Base-by-base conservation (phyloP, 2,797 vertebrate genomes). In the Darevskia mixta region DNA sequence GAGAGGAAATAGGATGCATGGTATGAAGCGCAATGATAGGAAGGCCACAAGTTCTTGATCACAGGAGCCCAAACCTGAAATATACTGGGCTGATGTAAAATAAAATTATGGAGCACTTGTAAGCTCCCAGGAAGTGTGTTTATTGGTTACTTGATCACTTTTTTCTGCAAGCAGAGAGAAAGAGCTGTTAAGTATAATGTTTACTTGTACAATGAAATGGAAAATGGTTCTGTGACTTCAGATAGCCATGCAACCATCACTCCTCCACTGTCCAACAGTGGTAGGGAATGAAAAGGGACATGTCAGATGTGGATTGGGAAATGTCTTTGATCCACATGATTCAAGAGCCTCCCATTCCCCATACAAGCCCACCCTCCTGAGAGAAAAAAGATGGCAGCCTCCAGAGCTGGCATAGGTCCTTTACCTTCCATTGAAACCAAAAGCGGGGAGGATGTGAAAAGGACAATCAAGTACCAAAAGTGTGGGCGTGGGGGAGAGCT, bases 31-130 rank as follows among this genome's bases (percentile, higher is more conserved):
- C 72, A 67, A 89, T 79, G 4, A 5, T 32, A 75, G 17, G 18
- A 43, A 41, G 55, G 84, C 92, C 90, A 90, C 49, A 86, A 41
- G 77, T 90, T 90, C 69, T 82, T 81, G 86, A 80, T 17, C 32
- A 72, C 49, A 4, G 89, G 93, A 94, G 92, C 82, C 77, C 87
- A 89, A 91, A 85, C 87, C 88, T 78, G 66, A 92, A 92, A n/a
- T 8, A 78, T 84, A 88, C 73, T 82, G 90, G 83, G 66, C 77
- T 89, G 82, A 87, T 92, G 88, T 86, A 80, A 83, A 92, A 15
- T 15, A 55, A 55, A 71, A 71, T n/a, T n/a, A 32, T n/a, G 69
- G 13, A n/a, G 11, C 69, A n/a, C 3, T 9, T 9, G 13, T 71
- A 23, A 64, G 69, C 69, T 71, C 20, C 49, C 49, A 15, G 61